Conservation (phyloP, 2,797 vertebrate genomes). For the Glossophaga mutica region DNA sequence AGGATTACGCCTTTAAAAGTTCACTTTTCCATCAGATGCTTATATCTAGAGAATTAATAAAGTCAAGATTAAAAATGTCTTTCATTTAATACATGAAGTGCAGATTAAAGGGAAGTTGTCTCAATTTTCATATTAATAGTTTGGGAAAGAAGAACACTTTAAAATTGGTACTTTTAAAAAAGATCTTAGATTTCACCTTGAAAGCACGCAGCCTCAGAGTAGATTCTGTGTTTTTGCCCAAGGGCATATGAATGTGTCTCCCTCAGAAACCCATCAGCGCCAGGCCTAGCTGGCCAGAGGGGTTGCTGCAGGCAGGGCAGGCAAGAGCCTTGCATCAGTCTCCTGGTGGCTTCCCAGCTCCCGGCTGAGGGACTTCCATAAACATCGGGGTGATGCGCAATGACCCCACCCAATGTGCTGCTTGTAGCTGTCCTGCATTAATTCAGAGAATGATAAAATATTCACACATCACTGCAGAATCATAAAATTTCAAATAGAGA, state of each 20-base stretch:
- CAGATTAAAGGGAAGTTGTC: conserved; percentile 49
- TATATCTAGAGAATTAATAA: conserved; percentile 59
- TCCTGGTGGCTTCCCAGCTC: neutral
- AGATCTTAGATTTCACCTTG: conserved; percentile 31
- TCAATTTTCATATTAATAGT: conserved; percentile 47
- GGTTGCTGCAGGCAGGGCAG: conserved; percentile 33
- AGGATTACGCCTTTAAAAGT: conserved; percentile 7
- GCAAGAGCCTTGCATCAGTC: neutral
- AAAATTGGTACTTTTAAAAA: conserved; percentile 40
- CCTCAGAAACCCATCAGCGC: conserved; percentile 18
- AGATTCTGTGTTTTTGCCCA: conserved; percentile 32
- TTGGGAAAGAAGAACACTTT: conserved; percentile 30
- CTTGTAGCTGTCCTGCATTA: neutral
- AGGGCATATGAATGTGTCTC: conserved; percentile 40
- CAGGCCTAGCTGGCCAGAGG: conserved; percentile 44
- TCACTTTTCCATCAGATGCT: conserved; percentile 52
- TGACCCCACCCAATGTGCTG: neutral
- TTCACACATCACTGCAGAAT: neutral
- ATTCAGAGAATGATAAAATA: neutral
- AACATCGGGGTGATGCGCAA: fast-evolving
- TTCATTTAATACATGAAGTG: conserved; percentile 52
- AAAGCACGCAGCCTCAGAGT: neutral
- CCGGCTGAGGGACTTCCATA: neutral
- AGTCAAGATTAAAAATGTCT: conserved; percentile 62
- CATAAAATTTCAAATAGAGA: neutral